Evolutionary conservation across 1,140 invertebrate genomes (phyloP).

Genomic region (Melanaphis sacchari): DNA sequence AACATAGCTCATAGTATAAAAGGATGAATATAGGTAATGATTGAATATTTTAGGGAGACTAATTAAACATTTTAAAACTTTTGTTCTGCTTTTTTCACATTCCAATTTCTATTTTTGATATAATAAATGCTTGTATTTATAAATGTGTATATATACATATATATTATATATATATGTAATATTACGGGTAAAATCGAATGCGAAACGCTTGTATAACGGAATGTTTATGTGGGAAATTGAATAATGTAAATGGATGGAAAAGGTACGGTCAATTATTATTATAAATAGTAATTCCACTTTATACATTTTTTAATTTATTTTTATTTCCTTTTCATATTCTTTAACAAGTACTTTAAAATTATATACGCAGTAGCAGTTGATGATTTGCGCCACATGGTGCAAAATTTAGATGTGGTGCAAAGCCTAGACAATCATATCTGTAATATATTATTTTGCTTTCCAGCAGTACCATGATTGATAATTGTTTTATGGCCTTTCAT

Average conservation of each 20-base stretch:
- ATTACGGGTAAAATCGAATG: not conserved
- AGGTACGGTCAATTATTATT: not conserved
- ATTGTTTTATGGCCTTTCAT: too few relatives aligned
- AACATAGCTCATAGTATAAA: not conserved
- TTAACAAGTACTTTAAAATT: too few relatives aligned
- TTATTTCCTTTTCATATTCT: not conserved
- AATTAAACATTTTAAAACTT: not conserved
- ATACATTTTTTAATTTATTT: not conserved
- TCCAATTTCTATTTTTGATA: not conserved
- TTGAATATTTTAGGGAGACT: not conserved
- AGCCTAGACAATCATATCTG: too few relatives aligned
- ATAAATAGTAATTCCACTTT: not conserved
- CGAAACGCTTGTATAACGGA: not conserved
- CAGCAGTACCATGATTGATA: too few relatives aligned
- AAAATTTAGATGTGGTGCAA: too few relatives aligned
- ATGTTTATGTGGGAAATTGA: not conserved
- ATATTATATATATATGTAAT: not conserved
- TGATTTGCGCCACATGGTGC: too few relatives aligned
- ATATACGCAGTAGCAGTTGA: too few relatives aligned
- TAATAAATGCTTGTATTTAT: not conserved
- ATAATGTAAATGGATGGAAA: not conserved
- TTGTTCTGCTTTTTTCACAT: not conserved
- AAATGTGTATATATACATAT: too few relatives aligned
- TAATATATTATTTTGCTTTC: too few relatives aligned
- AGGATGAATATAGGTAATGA: not conserved